Conservation (phyloP, 2,797 vertebrate genomes). For the Aulostomus chinensis region DNA sequence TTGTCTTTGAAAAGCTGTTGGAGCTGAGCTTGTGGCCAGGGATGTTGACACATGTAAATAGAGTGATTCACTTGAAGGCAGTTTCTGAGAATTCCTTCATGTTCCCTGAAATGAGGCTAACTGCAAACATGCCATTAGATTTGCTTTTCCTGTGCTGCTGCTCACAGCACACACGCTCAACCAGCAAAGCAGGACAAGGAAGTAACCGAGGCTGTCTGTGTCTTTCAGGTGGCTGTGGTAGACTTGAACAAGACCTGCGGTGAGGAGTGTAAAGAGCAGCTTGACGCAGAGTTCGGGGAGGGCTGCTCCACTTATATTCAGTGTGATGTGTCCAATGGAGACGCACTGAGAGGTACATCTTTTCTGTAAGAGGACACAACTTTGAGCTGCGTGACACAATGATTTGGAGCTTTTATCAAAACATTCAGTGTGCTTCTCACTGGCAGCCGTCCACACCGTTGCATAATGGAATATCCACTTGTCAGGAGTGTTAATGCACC, state of each 20-base stretch:
- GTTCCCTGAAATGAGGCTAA: neutral
- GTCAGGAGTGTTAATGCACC: neutral
- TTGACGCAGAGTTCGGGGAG: constrained; percentile 86
- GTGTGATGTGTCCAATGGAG: constrained; percentile 89
- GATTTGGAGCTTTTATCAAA: neutral
- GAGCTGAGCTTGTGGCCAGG: too few relatives aligned
- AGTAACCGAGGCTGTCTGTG: neutral
- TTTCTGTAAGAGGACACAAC: neutral
- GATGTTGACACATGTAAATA: too few relatives aligned
- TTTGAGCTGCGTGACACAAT: neutral
- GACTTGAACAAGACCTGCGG: constrained; percentile 86
- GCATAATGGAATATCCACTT: neutral
- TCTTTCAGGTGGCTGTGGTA: constrained; percentile 85
- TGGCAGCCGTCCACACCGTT: neutral
- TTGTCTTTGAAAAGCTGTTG: too few relatives aligned
- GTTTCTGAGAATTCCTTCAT: constrained; percentile 2
- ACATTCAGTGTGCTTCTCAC: neutral
- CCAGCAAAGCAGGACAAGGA: too few relatives aligned
- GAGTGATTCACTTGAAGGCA: neutral
- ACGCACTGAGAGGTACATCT: constrained; percentile 87
- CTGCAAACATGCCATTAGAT: neutral
- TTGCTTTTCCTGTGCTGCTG: too few relatives aligned
- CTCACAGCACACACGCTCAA: too few relatives aligned
- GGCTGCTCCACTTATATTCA: constrained; percentile 85
- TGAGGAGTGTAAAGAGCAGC: constrained; percentile 79